Conservation (phyloP, 35 echinoderm and acorn worm genomes). For the Chiridota heheva region DNA sequence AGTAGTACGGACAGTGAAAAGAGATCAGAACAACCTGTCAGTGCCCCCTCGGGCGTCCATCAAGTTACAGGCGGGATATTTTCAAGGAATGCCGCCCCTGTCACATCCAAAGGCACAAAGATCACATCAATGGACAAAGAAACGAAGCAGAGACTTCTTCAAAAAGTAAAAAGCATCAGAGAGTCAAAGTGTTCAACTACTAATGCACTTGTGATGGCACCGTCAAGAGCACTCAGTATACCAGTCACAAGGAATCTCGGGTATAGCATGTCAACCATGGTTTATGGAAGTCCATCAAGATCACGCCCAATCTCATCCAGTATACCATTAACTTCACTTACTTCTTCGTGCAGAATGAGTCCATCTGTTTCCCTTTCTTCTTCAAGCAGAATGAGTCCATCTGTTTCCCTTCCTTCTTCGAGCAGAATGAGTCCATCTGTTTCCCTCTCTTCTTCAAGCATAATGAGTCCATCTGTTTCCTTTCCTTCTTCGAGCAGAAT, state of each 20-base stretch:
- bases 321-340: too few relatives aligned
- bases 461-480: too few relatives aligned
- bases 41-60: constrained; percentile 62
- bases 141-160: constrained; percentile 66
- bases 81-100: constrained; percentile 65
- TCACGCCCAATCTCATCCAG: too few relatives aligned
- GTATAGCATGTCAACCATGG: constrained; percentile 16
- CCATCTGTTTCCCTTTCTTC: too few relatives aligned
- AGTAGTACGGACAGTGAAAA: constrained; percentile 54
- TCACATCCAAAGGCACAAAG: constrained; percentile 46
- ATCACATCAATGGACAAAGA: constrained; percentile 67
- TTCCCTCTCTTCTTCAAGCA: too few relatives aligned
- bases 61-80: constrained; percentile 65
- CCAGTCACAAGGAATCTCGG: constrained; percentile 30
- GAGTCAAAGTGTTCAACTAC: constrained; percentile 43
- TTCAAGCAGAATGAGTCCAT: too few relatives aligned
- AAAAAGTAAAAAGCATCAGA: constrained; percentile 72
- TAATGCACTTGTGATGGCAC: constrained; percentile 36
- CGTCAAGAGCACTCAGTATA: constrained; percentile 49
- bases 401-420: too few relatives aligned
- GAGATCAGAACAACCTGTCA: constrained; percentile 37
- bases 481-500: too few relatives aligned
- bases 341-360: too few relatives aligned
- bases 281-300: constrained; percentile 14
- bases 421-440: too few relatives aligned